Evolutionary conservation across 2,888 invertebrate species (phyloP), one percentile per base, ranked within the genome.

Genomic region (Bembecia ichneumoniformis): DNA sequence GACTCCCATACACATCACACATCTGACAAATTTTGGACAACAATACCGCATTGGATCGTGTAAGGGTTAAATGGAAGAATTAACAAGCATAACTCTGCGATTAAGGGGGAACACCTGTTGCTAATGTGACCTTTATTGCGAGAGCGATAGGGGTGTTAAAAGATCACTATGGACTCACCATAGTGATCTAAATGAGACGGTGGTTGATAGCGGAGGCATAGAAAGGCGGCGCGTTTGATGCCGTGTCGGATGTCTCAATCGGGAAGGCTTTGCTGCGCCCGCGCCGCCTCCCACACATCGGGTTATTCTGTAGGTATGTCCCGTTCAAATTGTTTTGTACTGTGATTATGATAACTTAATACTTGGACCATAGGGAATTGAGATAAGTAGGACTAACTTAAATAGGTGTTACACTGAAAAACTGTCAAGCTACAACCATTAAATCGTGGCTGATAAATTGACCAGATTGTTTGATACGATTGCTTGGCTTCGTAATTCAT

Each of bases 21-120:
- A 77, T 80, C 84, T 83, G 86, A 86, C 86, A 84, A 86, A 84
- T 84, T 84, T 78, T 62, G 61, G 66, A 77, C 77, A 82, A 83
- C 84, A 84, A 84, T 77, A 66, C 67, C 56, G 51, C 64, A 62
- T 62, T 60, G 73, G 71, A 76, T 76, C 71, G 74, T 77, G 70
- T 74, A 79, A 79, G 81, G 82, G 82, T 81, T 82, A 81, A 82
- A 82, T 73, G 77, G 73, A 73, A 63, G 68, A 64, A 59, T 44
- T 61, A 46, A 60, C 78, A 60, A 76, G 52, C 3, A 51, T 62
- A 51, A 17, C 46, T 48, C 28, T 59, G 47, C 58, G 44, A 4
- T 47, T 55, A 58, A 52, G 47, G 10, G 17, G 11, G 45, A 40
- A 46, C 17, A n/a, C 4, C 10, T 11, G 13, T 46, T 35, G 20